A percentile compares a stretch with the other conserved stretches of the same genome.
Conservation (phyloP, 2,888 invertebrate species). For the Watsonalla cultraria region DNA sequence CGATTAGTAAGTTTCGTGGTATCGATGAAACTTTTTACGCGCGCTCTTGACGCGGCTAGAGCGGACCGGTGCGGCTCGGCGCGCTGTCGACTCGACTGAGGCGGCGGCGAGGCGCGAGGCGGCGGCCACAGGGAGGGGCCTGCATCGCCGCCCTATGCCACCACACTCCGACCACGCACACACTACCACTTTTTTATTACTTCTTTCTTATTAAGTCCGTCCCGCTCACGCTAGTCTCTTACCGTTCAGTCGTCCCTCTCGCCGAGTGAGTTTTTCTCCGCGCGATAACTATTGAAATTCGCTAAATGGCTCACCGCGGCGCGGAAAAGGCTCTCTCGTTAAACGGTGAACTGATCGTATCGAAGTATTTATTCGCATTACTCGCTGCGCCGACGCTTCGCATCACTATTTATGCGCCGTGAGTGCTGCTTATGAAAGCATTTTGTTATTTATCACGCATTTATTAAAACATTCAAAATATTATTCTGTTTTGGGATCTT, state of each 20-base stretch:
- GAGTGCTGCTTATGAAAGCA: conserved; percentile 37
- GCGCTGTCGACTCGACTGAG: conserved; percentile 69
- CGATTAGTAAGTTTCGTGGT: conserved; percentile 58
- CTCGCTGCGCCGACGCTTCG: conserved; percentile 53
- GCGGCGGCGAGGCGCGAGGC: conserved; percentile 59
- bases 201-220: conserved; percentile 71
- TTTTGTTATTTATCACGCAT: conserved; percentile 10
- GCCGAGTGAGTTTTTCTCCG: conserved; percentile 69
- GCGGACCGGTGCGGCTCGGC: conserved; percentile 67
- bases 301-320: conserved; percentile 76
- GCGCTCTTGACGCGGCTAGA: conserved; percentile 41
- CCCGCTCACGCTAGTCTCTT: conserved; percentile 55
- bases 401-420: conserved; percentile 65
- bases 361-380: conserved; percentile 71
- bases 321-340: conserved; percentile 77
- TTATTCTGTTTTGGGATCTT: no score
- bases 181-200: conserved; percentile 75
- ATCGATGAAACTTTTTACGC: conserved; percentile 72
- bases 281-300: conserved; percentile 78
- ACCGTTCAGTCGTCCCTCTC: conserved; percentile 54
- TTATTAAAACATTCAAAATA: no score
- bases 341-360: conserved; percentile 74
- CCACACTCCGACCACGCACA: conserved; percentile 75
- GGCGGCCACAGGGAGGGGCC: conserved; percentile 73
- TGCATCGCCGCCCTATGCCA: conserved; percentile 73